Percentiles rank a stretch among this genome's conserved stretches.
phyloP scores from a whole-genome alignment of 2,888 invertebrate species.

The Eristalis pertinax region DNA sequence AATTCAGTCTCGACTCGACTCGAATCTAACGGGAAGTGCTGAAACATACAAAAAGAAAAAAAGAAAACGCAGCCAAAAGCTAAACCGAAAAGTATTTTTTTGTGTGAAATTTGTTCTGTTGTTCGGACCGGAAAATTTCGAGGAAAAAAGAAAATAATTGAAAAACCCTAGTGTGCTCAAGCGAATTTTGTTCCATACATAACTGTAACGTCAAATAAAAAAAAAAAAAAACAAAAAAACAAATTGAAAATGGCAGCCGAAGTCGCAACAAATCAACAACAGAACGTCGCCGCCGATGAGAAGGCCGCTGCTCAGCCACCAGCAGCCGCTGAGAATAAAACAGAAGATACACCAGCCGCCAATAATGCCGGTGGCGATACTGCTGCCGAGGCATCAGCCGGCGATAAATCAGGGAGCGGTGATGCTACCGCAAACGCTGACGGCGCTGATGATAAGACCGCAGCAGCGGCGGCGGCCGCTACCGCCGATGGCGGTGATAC shows the following conservation, averaged over 20 bases:
- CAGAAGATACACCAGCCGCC: constrained; percentile 83
- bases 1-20: too few species aligned
- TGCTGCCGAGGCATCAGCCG: constrained; percentile 77
- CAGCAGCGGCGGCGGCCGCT: too few species aligned
- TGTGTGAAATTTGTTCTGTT: neutral
- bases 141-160: neutral
- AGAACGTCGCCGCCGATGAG: constrained; percentile 81
- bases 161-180: constrained; percentile 43
- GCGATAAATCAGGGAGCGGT: constrained; percentile 4
- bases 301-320: constrained; percentile 77
- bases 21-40: constrained; percentile 49
- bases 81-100: neutral
- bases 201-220: constrained; percentile 44
- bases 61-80: constrained; percentile 2
- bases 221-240: constrained; percentile 18
- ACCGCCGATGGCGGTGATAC: constrained; percentile 78
- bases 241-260: constrained; percentile 87
- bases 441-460: constrained; percentile 73
- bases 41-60: constrained; percentile 16
- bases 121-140: neutral
- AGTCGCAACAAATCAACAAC: constrained; percentile 84
- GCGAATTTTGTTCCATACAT: constrained; percentile 29
- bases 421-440: constrained; percentile 71
- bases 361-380: constrained; percentile 78
- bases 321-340: constrained; percentile 79